phyloP scores from a whole-genome alignment of 2,888 invertebrate genomes.

The Trilocha varians region DNA sequence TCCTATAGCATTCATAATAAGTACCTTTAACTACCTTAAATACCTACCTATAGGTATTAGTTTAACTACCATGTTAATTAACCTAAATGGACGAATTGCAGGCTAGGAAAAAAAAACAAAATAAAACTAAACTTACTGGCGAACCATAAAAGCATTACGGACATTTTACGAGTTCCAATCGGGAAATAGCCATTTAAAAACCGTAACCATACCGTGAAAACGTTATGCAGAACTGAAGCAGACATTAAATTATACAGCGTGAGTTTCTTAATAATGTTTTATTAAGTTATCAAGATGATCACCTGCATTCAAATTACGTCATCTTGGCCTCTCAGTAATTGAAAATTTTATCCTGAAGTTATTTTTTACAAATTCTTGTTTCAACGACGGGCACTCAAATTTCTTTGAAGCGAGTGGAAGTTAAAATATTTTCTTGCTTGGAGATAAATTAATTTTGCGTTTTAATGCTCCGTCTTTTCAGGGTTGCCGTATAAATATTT shows the following conservation, averaged over 20 bases:
- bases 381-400: conserved; percentile 26
- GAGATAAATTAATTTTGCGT: conserved; percentile 39
- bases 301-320: conserved; percentile 35
- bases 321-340: conserved; percentile 19
- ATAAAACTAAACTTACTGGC: too few relatives aligned
- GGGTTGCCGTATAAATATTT: conserved; percentile 5
- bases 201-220: too few relatives aligned
- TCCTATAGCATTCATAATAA: too few relatives aligned
- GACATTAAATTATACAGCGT: not conserved
- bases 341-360: conserved; percentile 20
- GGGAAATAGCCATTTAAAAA: too few relatives aligned
- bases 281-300: conserved; percentile 30
- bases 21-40: too few relatives aligned
- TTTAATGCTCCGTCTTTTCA: conserved; percentile 20
- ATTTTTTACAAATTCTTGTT: conserved; percentile 26
- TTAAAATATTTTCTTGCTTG: conserved; percentile 34
- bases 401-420: conserved; percentile 25
- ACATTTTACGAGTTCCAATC: too few relatives aligned
- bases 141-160: too few relatives aligned
- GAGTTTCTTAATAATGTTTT: conserved; percentile 38
- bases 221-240: not conserved
- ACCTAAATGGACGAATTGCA: too few relatives aligned
- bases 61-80: too few relatives aligned
- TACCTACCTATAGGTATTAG: too few relatives aligned
- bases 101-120: too few relatives aligned